Base-by-base conservation (phyloP, 2,113 vertebrate genomes). In the Epinephelus fuscoguttatus region DNA sequence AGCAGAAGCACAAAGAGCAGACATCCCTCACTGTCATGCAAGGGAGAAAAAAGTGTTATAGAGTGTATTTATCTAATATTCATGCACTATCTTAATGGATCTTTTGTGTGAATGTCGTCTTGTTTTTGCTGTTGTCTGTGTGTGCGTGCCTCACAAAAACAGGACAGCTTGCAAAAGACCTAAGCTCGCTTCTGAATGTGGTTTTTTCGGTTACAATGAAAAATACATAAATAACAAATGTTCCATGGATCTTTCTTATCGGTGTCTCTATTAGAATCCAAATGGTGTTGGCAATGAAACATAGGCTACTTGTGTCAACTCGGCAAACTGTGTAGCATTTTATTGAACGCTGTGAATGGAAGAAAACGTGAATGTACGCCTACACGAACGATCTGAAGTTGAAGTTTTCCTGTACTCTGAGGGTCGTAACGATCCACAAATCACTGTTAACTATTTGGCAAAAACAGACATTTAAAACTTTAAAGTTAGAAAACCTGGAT, bases 51-150 rank as follows among this genome's bases (percentile, higher is more conserved):
- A 78, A 70, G 70, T 80, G 72, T 89, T 84, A 86, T 84, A 83
- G 82, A 80, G 82, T 88, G 85, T 81, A 73, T 88, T 70, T 86
- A 91, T 93, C 63, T 86, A 93, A 92, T 82, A 94, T 92, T 91
- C 19, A 91, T 93, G 87, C 12, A 8, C 3, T 17, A 42, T 80
- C 90, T 76, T 94, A 91, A 93, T 93, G 92, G 90, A 87, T 55
- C 73, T 83, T 84, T 81, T 80, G 85, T 92, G 70, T 57, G 71
- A 85, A 78, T 67, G 78, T 18, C 3, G 8, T 76, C 76, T 87
- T 90, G 78, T 85, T 81, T 74, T 67, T 40, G 52, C 50, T 15
- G 40, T 86, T 82, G 85, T 85, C 64, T 45, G 25, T 60, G n/a
- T 56, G 70, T 57, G 64, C n/a, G 2, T 14, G 47, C 18, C 83